Conservation (phyloP, 2,797 vertebrate genomes). For the Chelidonichthys spinosus region DNA sequence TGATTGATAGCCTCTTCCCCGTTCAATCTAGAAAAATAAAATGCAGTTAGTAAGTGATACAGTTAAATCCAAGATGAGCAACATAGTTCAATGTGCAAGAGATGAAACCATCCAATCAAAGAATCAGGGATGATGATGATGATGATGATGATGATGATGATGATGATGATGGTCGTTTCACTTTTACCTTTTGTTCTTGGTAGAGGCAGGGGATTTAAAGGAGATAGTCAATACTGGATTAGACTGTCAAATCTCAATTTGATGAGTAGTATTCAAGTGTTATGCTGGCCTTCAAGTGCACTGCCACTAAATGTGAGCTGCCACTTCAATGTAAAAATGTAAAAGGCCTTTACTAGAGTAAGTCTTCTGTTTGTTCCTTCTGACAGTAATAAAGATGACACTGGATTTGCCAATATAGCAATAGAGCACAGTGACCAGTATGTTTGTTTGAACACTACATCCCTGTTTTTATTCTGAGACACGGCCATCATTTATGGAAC, state of each 20-base stretch:
- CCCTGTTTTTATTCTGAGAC: too few relatives aligned
- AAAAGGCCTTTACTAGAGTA: not conserved
- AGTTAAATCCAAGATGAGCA: not conserved
- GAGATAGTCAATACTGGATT: not conserved
- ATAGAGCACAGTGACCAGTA: too few relatives aligned
- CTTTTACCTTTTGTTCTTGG: conserved; percentile 8
- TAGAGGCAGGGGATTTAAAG: not conserved
- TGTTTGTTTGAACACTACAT: too few relatives aligned
- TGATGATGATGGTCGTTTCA: conserved; percentile 16
- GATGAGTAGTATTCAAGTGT: not conserved
- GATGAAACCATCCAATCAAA: conserved; percentile 10
- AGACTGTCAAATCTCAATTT: not conserved
- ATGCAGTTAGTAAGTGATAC: not conserved
- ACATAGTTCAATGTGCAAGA: not conserved
- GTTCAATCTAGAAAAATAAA: too few relatives aligned
- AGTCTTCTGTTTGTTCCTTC: not conserved
- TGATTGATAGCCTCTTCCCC: not conserved
- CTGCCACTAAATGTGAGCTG: too few relatives aligned
- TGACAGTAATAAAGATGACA: too few relatives aligned
- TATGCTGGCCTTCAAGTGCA: not conserved
- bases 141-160: conserved; percentile 17
- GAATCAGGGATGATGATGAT: conserved; percentile 7
- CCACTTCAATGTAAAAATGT: not conserved
- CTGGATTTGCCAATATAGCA: too few relatives aligned
- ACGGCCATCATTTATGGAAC: too few relatives aligned